Base-by-base conservation (phyloP, 2,888 invertebrate species). In the Coleophora flavipennella region DNA sequence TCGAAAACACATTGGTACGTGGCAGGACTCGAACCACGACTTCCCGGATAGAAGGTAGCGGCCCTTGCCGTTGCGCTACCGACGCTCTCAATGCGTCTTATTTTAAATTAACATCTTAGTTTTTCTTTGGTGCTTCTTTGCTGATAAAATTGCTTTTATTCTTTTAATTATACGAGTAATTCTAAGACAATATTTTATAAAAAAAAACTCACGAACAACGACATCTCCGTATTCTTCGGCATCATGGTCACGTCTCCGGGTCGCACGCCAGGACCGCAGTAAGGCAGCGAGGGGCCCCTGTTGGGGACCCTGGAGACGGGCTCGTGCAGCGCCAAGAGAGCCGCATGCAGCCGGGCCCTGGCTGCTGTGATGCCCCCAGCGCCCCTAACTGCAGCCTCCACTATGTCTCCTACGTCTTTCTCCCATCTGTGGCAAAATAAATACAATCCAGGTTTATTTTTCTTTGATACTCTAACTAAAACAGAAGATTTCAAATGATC, bases 241-340 rank as follows among this genome's bases (percentile, higher is more conserved):
- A 81, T 81, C 81, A 85, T 83, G 8, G 80, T 81, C 49, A 85
- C 84, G 50, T 85, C 86, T 0, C 85, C 86, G 0, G 80, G 80
- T 7, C 80, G 54, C 14, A 85, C 86, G 13, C 85, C 87, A 31
- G 87, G 86, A 26, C 88, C 88, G 57, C 87, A 88, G 66, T 88
- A 89, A 44, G 87, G 87, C 39, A 88, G 76, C 46, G 87, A 83
- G 12, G 88, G 88, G 12, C 86, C 87, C 1, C 83, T 63, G 55
- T 84, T 84, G 29, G 80, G 75, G 33, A 67, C 56, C 26, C 62
- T 57, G 6, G 59, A 62, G 1, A 53, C 42, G 0, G 71, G 61
- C 42, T 72, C 73, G 51, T 75, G 80, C 2, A 83, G 55, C 0
- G 83, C 79, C 9, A 80, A 55, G 6, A 84, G 53, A 0, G 83